Evolutionary conservation across 2,888 invertebrate genomes (phyloP), one percentile per base, ranked within the genome.

Genomic region (Stenurella melanura): DNA sequence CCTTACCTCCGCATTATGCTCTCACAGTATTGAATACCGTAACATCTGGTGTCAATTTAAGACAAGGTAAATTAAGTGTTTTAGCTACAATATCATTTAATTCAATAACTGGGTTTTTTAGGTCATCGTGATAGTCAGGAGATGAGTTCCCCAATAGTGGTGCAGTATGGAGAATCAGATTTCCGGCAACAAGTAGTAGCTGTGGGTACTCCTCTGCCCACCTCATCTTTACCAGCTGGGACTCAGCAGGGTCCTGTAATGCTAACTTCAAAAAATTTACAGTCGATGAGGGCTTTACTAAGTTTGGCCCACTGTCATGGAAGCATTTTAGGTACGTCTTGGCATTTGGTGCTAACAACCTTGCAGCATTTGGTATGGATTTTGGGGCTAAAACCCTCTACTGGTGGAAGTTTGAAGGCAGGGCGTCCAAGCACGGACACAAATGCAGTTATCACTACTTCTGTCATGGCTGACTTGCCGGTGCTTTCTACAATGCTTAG

Each of bases 251-350:
- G 94, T n/a, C 95, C 95, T 58, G 98, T 99, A 73, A 98, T 98
- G 97, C 91, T 99, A 86, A 99, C 98, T 3, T 96, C 98, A 0
- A 98, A 99, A 86, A 99, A 99, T 92, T 92, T 99, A 74, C 97
- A 98, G 85, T 98, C 98, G 38, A 98, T 99, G 96, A 92, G 97
- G 80, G 96, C 98, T 0, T 91, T 99, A 67, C 91, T 99, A 64
- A 93, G 94, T 85, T 91, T 98, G 70, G 97, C 98, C 0, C 96
- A 97, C 87, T 94, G 96, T 79, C 97, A 98, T 89, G 98, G 98
- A 0, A 95, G 95, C 84, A 94, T 96, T 80, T 92, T 99, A 78
- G 97, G 97, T 67, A 95, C 96, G 68, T 96, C 98, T 0, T 99
- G 99, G 99, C 95, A 98, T 88, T 93, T 98, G 58, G 97, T 99